Percentiles rank a stretch among this genome's conserved stretches.
Evolutionary conservation across 1,140 invertebrate species (phyloP).

Genomic region (Lepidurus apus): DNA sequence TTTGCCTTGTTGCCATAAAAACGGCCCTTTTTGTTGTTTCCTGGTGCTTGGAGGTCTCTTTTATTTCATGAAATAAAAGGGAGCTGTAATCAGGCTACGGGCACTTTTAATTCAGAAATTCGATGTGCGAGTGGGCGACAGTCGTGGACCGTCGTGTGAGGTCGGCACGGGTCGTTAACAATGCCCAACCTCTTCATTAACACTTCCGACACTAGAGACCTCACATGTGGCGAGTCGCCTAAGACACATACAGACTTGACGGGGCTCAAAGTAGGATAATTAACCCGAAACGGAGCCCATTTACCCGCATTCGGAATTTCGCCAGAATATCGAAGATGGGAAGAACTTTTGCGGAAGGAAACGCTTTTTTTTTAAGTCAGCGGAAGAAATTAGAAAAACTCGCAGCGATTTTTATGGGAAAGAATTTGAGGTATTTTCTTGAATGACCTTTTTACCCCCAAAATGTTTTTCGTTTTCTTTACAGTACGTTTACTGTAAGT

Average conservation of each 20-base stretch:
- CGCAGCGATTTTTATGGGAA: neutral
- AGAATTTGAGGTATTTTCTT: neutral
- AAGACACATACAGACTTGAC: neutral
- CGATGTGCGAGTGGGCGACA: neutral
- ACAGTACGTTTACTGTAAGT: too few species aligned
- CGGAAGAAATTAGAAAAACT: neutral
- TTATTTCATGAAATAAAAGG: neutral
- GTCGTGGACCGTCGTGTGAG: slow-evolving; percentile 13
- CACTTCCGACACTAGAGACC: slow-evolving; percentile 8
- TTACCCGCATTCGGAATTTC: neutral
- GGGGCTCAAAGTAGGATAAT: neutral
- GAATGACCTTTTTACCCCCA: neutral
- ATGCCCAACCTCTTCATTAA: slow-evolving; percentile 16
- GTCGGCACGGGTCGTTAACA: slow-evolving; percentile 20
- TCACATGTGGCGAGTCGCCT: slow-evolving; percentile 1
- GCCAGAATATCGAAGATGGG: neutral
- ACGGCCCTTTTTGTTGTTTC: neutral
- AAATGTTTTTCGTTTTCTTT: neutral
- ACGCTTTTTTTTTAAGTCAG: neutral
- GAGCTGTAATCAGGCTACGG: neutral
- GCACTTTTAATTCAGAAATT: slow-evolving; percentile 14
- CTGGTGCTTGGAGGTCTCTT: neutral
- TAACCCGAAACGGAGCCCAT: neutral
- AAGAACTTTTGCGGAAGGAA: neutral
- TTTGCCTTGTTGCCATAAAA: neutral